Percentiles rank a stretch among this genome's conserved stretches.
These are phyloP conservation scores for Pasiphila rectangulata DNA, from an alignment of 2,888 invertebrate species.

Conservation along the genomic window DNA sequence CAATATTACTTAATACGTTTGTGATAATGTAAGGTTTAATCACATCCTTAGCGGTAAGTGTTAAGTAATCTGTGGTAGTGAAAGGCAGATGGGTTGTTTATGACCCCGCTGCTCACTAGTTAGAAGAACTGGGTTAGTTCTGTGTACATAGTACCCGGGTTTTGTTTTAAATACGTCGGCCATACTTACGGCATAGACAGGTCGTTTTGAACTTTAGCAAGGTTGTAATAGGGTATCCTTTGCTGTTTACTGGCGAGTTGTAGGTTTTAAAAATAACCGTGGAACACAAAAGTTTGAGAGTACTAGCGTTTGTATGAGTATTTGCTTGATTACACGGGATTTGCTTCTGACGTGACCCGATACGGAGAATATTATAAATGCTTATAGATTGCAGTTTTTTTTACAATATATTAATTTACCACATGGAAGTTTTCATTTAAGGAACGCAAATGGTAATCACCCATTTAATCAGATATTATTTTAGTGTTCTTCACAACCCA, in stretches of 20 bases:
- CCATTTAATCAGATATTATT: no score
- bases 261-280: neutral
- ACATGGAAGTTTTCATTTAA: no score
- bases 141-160: slow-evolving; percentile 31
- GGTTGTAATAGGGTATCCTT: neutral
- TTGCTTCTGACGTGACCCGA: no score
- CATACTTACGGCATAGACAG: neutral
- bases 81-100: slow-evolving; percentile 38
- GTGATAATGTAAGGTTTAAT: neutral
- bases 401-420: no score
- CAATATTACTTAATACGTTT: no score
- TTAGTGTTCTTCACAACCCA: no score
- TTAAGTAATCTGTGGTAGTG: neutral
- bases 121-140: slow-evolving; percentile 40
- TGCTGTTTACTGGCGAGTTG: neutral
- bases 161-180: slow-evolving; percentile 7
- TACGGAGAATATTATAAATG: no score
- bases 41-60: neutral
- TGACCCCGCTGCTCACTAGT: slow-evolving; percentile 32
- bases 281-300: neutral
- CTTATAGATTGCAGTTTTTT: no score
- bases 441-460: no score
- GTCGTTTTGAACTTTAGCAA: neutral
- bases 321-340: no score
- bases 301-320: no score